Percentiles rank a stretch among this genome's conserved stretches.
phyloP scores from a whole-genome alignment of 2,113 vertebrate genomes.

The Nyctereutes procyonoides region DNA sequence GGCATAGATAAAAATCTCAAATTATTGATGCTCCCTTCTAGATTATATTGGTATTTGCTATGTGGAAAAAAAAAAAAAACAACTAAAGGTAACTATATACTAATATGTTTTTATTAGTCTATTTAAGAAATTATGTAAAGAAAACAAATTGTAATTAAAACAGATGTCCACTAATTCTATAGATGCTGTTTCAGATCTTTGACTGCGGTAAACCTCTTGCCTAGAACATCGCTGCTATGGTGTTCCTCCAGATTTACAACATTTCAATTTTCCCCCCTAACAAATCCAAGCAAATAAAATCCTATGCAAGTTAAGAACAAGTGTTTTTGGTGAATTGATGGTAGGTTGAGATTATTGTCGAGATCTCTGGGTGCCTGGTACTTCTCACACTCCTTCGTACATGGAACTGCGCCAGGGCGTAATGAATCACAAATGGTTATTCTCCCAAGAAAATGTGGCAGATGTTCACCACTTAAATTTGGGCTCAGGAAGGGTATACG shows the following conservation, averaged over 20 bases:
- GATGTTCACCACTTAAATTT: not conserved
- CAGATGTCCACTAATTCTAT: conserved; percentile 65
- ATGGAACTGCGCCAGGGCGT: not conserved
- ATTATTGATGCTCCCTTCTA: not conserved
- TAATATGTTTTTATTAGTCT: conserved; percentile 79
- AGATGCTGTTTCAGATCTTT: conserved; percentile 50
- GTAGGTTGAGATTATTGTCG: not conserved
- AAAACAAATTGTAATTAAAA: conserved; percentile 77
- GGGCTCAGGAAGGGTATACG: not conserved
- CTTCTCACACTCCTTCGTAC: not conserved
- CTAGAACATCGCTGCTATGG: not conserved
- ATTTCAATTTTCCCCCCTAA: not conserved
- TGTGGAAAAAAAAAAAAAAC: conserved; percentile 56
- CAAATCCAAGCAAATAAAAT: not conserved
- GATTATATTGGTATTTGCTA: conserved; percentile 68
- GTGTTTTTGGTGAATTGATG: not conserved
- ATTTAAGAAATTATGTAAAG: conserved; percentile 80
- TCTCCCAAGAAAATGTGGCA: not conserved
- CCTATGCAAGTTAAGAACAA: not conserved
- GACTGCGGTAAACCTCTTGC: not conserved
- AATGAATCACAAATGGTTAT: not conserved
- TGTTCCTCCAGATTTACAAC: not conserved
- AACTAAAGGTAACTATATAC: conserved; percentile 72
- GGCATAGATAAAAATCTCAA: not conserved
- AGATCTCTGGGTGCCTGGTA: not conserved